phyloP scores from a whole-genome alignment of 2,888 invertebrate genomes.

The Eurytoma californica region DNA sequence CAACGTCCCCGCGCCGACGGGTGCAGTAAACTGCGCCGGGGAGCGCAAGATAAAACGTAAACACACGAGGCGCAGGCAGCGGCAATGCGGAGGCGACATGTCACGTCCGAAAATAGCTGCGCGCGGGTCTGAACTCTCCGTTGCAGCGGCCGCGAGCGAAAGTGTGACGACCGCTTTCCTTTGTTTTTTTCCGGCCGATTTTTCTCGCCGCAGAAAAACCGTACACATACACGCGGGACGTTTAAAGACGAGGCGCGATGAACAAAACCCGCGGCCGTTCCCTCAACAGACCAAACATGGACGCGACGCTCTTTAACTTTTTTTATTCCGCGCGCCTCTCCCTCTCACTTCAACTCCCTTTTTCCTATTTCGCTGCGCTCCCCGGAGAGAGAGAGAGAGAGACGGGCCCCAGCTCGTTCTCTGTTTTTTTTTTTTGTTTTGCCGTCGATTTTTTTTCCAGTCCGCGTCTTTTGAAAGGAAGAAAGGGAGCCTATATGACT shows the following conservation, averaged over 20 bases:
- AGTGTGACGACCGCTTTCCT: no score
- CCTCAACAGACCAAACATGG: constrained; percentile 21
- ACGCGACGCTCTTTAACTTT: constrained; percentile 10
- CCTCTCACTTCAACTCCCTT: constrained; percentile 1
- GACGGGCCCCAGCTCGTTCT: no score
- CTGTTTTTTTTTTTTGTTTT: neutral
- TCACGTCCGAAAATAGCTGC: constrained; percentile 26
- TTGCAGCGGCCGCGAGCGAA: no score
- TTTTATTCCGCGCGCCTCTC: neutral
- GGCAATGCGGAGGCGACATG: neutral
- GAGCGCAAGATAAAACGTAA: neutral
- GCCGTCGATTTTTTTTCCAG: neutral
- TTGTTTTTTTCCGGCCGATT: no score
- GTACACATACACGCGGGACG: no score
- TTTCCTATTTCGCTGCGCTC: neutral
- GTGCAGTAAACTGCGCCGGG: no score
- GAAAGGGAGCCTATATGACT: neutral
- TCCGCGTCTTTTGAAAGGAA: neutral
- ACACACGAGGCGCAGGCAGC: neutral
- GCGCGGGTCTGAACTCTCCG: neutral
- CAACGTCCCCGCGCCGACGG: no score
- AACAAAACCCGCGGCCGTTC: constrained; percentile 17
- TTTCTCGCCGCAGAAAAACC: no score
- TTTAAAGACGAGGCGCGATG: no score
- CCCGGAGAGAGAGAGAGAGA: no score